Conservation (phyloP, 2,113 vertebrate genomes). For the Anas platyrhynchos region DNA sequence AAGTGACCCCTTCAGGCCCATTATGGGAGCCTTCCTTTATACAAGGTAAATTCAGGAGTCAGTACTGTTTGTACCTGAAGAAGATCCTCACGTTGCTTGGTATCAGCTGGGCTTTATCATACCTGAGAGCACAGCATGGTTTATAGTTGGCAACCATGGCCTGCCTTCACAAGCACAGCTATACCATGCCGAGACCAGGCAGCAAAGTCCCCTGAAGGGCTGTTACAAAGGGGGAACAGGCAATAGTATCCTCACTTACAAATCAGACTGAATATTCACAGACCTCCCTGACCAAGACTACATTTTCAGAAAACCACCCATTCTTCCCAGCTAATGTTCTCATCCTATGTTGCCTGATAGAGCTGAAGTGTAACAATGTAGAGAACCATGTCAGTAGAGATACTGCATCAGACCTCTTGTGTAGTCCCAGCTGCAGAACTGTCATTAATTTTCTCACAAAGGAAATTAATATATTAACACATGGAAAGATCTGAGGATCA, state of each 20-base stretch:
- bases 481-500: background rate
- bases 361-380: fast-evolving
- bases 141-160: background rate
- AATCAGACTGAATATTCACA: background rate
- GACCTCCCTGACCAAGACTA: background rate
- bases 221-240: background rate
- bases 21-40: background rate
- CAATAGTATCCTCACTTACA: background rate
- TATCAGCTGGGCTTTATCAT: background rate
- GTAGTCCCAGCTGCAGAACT: background rate
- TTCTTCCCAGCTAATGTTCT: background rate
- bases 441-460: background rate
- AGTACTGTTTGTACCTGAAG: background rate
- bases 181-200: background rate
- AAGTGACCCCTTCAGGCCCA: background rate
- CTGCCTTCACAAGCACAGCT: background rate
- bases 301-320: background rate
- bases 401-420: background rate
- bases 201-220: background rate
- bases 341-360: background rate
- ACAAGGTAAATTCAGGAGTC: background rate
- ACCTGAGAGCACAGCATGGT: background rate
- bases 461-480: background rate
- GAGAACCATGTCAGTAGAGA: background rate
- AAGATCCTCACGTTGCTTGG: background rate